A percentile compares a stretch with the other conserved stretches of the same genome.
These are phyloP conservation scores for Caenorhabditis sinica DNA, from an alignment of 2,888 invertebrate species.

Conservation along the genomic window DNA sequence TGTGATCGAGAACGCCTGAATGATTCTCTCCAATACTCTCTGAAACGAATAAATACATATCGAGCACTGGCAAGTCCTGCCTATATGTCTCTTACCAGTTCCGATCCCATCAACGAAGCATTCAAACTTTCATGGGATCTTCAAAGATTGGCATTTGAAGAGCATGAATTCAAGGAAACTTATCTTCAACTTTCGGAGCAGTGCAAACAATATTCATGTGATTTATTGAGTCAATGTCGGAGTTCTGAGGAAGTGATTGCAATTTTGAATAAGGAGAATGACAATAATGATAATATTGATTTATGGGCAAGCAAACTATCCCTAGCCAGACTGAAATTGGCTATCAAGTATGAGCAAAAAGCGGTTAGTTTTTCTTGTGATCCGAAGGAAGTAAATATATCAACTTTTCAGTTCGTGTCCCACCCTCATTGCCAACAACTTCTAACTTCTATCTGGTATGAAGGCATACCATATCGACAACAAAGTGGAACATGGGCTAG, in stretches of 20 bases:
- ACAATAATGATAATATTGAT: slow-evolving; percentile 82
- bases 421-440: slow-evolving; percentile 87
- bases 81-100: slow-evolving; percentile 86
- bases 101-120: slow-evolving; percentile 86
- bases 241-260: slow-evolving; percentile 86
- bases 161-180: slow-evolving; percentile 85
- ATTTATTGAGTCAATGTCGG: slow-evolving; percentile 86
- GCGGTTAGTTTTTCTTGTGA: slow-evolving; percentile 84
- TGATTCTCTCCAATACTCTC: slow-evolving; percentile 86
- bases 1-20: slow-evolving; percentile 80
- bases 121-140: slow-evolving; percentile 86
- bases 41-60: slow-evolving; percentile 85
- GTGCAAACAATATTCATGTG: slow-evolving; percentile 86
- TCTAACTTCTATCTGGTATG: slow-evolving; percentile 86
- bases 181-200: slow-evolving; percentile 84
- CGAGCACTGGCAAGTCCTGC: slow-evolving; percentile 86
- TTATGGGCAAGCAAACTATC: slow-evolving; percentile 83
- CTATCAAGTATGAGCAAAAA: slow-evolving; percentile 86
- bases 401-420: slow-evolving; percentile 85
- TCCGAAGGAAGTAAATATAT: background rate
- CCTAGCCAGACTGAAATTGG: slow-evolving; percentile 85
- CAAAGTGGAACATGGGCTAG: slow-evolving; percentile 82
- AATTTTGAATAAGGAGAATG: slow-evolving; percentile 85
- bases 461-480: slow-evolving; percentile 85
- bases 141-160: slow-evolving; percentile 85